Evolutionary conservation across 2,888 invertebrate species (phyloP).

Genomic region (Drosophila setosimentum): DNA sequence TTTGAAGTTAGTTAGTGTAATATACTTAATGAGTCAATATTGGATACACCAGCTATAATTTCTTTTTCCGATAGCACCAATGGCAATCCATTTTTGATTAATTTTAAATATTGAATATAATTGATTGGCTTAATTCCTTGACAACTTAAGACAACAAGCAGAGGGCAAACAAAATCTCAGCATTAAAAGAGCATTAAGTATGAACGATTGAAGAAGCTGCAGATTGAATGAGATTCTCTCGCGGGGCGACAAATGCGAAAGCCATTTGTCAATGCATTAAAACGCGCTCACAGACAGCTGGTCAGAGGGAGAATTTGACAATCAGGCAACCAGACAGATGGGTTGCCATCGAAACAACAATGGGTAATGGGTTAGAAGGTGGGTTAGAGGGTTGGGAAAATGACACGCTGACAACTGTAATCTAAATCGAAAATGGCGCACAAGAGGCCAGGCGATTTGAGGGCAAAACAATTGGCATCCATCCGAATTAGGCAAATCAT

Average conservation of each 20-base stretch:
- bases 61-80: not conserved
- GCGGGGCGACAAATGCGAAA: constrained; percentile 52
- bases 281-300: constrained; percentile 57
- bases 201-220: constrained; percentile 9
- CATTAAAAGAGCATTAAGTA: constrained; percentile 46
- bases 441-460: constrained; percentile 12
- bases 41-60: not conserved
- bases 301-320: constrained; percentile 7
- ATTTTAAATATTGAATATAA: not conserved
- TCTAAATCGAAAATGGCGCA: constrained; percentile 31
- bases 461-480: constrained; percentile 77
- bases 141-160: constrained; percentile 22
- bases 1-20: too few relatives aligned
- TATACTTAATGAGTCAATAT: not conserved
- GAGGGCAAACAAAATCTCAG: constrained; percentile 43
- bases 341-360: not conserved
- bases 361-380: not conserved
- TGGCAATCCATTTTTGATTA: not conserved
- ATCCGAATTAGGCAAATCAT: constrained; percentile 75
- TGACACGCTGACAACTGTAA: constrained; percentile 57
- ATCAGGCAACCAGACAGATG: constrained; percentile 12
- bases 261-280: constrained; percentile 72
- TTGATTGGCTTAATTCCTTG: constrained; percentile 35
- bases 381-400: constrained; percentile 33
- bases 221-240: constrained; percentile 9